Percentiles rank a stretch among this genome's conserved stretches.
phyloP scores from a whole-genome alignment of 2,888 invertebrate genomes.

The Spodoptera littoralis region DNA sequence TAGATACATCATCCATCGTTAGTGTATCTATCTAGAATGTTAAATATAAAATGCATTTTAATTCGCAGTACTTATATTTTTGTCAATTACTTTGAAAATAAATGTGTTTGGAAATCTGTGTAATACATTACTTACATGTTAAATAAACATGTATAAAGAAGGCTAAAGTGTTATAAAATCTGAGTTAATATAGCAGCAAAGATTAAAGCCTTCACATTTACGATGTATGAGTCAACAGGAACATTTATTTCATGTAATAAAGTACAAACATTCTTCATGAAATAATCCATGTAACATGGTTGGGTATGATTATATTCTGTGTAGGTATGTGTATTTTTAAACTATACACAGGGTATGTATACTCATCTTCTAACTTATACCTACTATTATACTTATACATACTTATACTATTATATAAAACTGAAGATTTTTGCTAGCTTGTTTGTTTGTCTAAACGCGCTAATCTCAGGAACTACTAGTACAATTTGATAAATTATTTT shows the following conservation, averaged over 20 bases:
- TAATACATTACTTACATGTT: background rate
- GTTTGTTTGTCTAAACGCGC: no score
- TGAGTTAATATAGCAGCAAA: constrained; percentile 1
- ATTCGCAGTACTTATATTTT: no score
- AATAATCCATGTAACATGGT: constrained; percentile 45
- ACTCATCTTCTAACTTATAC: no score
- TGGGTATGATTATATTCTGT: constrained; percentile 29
- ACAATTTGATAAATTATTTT: no score
- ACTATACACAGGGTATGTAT: no score
- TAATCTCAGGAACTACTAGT: no score
- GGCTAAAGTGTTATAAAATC: constrained; percentile 2
- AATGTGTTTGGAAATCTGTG: background rate
- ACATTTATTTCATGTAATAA: constrained; percentile 43
- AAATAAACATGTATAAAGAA: background rate
- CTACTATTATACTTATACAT: no score
- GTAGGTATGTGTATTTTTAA: no score
- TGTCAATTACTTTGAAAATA: no score
- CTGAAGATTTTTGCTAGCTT: no score
- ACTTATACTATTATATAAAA: no score
- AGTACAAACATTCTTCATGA: constrained; percentile 46
- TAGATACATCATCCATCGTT: constrained; percentile 2
- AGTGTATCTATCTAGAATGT: constrained; percentile 2
- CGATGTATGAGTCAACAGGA: constrained; percentile 22
- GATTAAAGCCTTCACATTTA: constrained; percentile 15
- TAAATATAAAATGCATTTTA: constrained; percentile 3